These are phyloP conservation scores for human DNA, from an alignment of 2,113 vertebrate genomes.

Conservation along the genomic window GRCh38 chr3:97914501-97915000, in stretches of 20 bases:
- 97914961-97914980: background rate
- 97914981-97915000: background rate
- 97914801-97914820: background rate
- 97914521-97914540: background rate
- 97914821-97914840: background rate
- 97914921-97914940: background rate
- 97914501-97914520: background rate
- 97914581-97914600: background rate
- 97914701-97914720: background rate
- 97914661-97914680: background rate
- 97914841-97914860: conserved; percentile 14
- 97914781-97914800: background rate
- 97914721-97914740: background rate
- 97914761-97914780: background rate
- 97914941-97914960: background rate
- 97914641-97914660: background rate
- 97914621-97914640: background rate
- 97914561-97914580: background rate
- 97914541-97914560: background rate
- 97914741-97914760: background rate
- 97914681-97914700: background rate
- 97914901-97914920: background rate
- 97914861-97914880: background rate
- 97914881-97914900: background rate
- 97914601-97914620: background rate